These are phyloP conservation scores for Caenorhabditis inopinata DNA, from an alignment of 1,140 invertebrate species.

Conservation along the genomic window DNA sequence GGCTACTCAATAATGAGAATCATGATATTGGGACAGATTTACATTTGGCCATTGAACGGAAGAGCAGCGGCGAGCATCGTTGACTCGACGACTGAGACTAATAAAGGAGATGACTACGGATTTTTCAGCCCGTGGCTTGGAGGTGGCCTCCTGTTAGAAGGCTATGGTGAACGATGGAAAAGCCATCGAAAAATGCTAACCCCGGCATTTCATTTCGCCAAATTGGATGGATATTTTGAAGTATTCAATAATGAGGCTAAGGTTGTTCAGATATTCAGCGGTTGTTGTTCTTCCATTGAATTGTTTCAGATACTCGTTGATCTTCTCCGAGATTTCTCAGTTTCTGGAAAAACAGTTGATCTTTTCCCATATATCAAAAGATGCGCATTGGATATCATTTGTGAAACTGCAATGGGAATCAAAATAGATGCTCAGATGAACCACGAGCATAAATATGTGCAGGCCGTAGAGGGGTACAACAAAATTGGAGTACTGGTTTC, in stretches of 20 bases:
- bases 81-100: conserved; percentile 32
- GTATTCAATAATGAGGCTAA: conserved; percentile 78
- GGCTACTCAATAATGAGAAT: neutral
- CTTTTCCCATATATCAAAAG: conserved; percentile 76
- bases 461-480: conserved; percentile 76
- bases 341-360: conserved; percentile 73
- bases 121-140: conserved; percentile 45
- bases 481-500: conserved; percentile 73
- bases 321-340: conserved; percentile 72
- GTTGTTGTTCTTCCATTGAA: neutral
- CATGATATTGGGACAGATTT: neutral
- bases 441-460: conserved; percentile 76
- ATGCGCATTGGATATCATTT: conserved; percentile 67
- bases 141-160: conserved; percentile 33
- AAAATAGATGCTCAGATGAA: conserved; percentile 74
- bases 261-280: conserved; percentile 59
- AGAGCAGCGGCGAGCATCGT: neutral
- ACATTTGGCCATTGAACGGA: conserved; percentile 16
- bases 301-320: conserved; percentile 71
- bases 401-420: conserved; percentile 79
- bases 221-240: conserved; percentile 79
- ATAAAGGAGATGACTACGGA: conserved; percentile 45
- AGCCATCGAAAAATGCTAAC: conserved; percentile 80
- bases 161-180: conserved; percentile 75
- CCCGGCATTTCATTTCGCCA: conserved; percentile 84